Evolutionary conservation across 2,113 vertebrate genomes (phyloP).

Genomic region (Choloepus hoffmanni): DNA sequence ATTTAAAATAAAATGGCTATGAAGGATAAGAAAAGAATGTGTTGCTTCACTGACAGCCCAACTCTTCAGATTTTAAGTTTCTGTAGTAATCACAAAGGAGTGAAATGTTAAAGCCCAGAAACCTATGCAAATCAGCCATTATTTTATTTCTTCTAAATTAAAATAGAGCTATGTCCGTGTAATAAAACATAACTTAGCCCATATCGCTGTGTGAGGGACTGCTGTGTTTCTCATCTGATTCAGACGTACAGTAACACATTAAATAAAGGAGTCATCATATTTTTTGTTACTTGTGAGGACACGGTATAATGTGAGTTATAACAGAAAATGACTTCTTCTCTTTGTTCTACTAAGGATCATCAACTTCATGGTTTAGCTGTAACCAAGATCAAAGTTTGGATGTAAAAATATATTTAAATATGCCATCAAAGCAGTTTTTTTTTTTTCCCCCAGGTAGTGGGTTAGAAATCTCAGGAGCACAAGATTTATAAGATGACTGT

Average conservation of each 20-base stretch:
- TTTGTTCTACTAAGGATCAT: constrained; percentile 57
- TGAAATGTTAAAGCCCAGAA: constrained; percentile 31
- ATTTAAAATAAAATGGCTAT: constrained; percentile 60
- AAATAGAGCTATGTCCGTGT: constrained; percentile 23
- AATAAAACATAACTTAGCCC: background rate
- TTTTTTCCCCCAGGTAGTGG: constrained; percentile 20
- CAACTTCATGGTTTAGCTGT: constrained; percentile 38
- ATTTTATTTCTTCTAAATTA: constrained; percentile 66
- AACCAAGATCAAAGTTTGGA: constrained; percentile 18
- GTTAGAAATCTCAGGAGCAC: constrained; percentile 30
- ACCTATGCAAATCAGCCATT: background rate
- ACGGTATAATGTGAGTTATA: background rate
- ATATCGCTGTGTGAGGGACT: background rate
- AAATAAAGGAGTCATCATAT: background rate
- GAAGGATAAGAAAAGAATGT: constrained; percentile 56
- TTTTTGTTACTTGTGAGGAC: constrained; percentile 17
- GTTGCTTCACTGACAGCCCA: constrained; percentile 40
- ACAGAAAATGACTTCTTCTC: background rate
- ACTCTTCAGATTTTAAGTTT: constrained; percentile 65
- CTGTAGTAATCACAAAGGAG: constrained; percentile 50
- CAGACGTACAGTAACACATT: constrained; percentile 11
- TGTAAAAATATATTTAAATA: constrained; percentile 62
- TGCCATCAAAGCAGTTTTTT: background rate
- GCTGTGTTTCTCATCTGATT: constrained; percentile 39
- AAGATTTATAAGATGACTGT: constrained; percentile 11